Conservation (phyloP, 2,797 vertebrate species). For the Siniperca undulata region DNA sequence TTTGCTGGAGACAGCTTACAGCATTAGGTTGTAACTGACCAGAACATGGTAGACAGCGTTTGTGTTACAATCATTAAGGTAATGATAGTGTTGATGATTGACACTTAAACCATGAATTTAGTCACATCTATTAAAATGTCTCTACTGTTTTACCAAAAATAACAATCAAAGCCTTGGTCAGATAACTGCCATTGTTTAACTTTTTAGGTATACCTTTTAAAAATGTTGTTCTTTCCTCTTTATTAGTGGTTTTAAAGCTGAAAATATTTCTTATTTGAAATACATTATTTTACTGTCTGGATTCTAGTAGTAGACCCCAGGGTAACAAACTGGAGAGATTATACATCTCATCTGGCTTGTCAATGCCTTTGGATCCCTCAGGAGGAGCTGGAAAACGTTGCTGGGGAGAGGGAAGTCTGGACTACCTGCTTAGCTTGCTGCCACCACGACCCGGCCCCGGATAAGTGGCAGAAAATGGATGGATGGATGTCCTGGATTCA, state of each 20-base stretch:
- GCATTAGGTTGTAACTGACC: neutral
- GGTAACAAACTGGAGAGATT: too few relatives aligned
- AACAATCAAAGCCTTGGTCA: neutral
- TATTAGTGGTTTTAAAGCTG: neutral
- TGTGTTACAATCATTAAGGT: neutral
- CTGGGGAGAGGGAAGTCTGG: too few relatives aligned
- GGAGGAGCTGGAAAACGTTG: too few relatives aligned
- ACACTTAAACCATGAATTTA: neutral
- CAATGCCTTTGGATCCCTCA: too few relatives aligned
- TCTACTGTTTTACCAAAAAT: neutral
- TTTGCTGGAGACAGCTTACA: neutral
- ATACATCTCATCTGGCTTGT: too few relatives aligned
- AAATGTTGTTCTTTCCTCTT: neutral
- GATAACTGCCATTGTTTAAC: neutral
- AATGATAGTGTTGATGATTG: neutral
- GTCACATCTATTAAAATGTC: conserved; percentile 1
- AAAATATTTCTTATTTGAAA: neutral
- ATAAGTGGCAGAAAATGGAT: too few relatives aligned
- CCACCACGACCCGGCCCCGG: too few relatives aligned
- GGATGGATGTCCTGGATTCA: neutral
- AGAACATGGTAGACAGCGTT: neutral
- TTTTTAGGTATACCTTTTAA: neutral
- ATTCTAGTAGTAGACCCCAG: too few relatives aligned
- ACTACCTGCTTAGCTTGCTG: too few relatives aligned
- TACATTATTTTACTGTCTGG: too few relatives aligned